Base-by-base conservation (phyloP, 2,888 invertebrate genomes). In the Clistopyga incitator region DNA sequence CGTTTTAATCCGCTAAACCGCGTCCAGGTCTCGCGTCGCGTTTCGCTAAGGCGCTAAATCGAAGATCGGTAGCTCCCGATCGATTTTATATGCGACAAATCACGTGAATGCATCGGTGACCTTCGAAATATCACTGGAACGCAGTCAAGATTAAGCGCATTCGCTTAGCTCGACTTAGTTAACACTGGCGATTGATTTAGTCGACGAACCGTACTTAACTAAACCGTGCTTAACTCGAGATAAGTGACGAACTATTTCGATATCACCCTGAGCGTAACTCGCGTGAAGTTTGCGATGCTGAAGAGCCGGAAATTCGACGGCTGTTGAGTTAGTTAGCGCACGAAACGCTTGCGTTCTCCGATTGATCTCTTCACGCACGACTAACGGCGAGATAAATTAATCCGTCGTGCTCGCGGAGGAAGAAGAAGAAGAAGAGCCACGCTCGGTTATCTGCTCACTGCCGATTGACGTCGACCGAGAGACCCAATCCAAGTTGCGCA, bases 401-500 rank as follows among this genome's bases (percentile, higher is more conserved):
- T 64, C 2, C 38, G 42, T 42, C 42, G 64, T 18, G 20, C 20
- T 61, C 8, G 15, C 0, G n/a, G 15, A 34, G n/a, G n/a, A 25
- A 59, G 25, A 20, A 15, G 59, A 29, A 59, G 59, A 11, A 25
- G 10, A 38, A 64, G 64, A 64, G 34, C 20, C 18, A 34, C 18
- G 34, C 10, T 47, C 34, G 25, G 45, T 47, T 45, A 67, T 67
- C 45, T 18, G 64, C 15, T 38, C 42, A 42, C 38, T 42, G 42
- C 47, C 42, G 61, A 50, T 74, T 74, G 78, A 70, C 59, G 72
- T 56, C 29, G 56, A 45, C 59, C 15, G 56, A 70, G 59, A 76
- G 59, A 76, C 71, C 72, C 70, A 76, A 52, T 68, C 67, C 18
- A 54, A 64, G 68, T 84, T 84, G 74, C 80, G 83, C 80, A 84